Evolutionary conservation across 2,888 invertebrate genomes (phyloP), one percentile per base, ranked within the genome.

Genomic region (Callyntrura guangdongensis): DNA sequence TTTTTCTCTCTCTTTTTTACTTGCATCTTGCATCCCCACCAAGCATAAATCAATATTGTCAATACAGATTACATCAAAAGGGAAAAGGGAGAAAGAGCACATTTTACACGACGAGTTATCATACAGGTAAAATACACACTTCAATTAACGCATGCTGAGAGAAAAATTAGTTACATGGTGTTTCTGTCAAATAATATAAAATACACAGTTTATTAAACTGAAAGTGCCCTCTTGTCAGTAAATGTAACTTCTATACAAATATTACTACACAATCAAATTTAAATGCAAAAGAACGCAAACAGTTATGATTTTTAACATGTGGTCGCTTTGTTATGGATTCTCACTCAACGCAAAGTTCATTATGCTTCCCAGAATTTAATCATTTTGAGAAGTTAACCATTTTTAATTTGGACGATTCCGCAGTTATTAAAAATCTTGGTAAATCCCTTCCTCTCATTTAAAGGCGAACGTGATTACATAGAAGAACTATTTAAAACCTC

Each of bases 11-110:
- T 14, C 25, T 11, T 25, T 79, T 12, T 11, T 9, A 20, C 20
- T 4, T 69, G 3, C 64, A 72, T 72, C 20, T 4, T 69, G 3
- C 64, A 72, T 72, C 79, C 87, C 20, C 36, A 20, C 67, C 17
- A 36, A 72, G 82, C 82, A 88, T 88, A 81, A 88, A 88, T 88
- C 87, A 88, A 88, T 88, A 88, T 81, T 88, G 87, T 88, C 87
- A 81, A 72, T 67, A 53, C 56, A 88, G 87, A 88, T 88, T 56
- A 69, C 49, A 88, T 88, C 81, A 56, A 59, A 36, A 6, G 36
- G 36, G 3, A 14, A 14, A n/a, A 27, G 67, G 56, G 86, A 49
- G 45, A 36, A 47, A 22, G n/a, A 17, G 9, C 9, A 45, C 74
- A 74, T 49, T 36, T 27, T 49, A 74, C 47, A 25, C 9, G 53